phyloP scores from a whole-genome alignment of 2,888 invertebrate genomes.

The Pammene fasciana region DNA sequence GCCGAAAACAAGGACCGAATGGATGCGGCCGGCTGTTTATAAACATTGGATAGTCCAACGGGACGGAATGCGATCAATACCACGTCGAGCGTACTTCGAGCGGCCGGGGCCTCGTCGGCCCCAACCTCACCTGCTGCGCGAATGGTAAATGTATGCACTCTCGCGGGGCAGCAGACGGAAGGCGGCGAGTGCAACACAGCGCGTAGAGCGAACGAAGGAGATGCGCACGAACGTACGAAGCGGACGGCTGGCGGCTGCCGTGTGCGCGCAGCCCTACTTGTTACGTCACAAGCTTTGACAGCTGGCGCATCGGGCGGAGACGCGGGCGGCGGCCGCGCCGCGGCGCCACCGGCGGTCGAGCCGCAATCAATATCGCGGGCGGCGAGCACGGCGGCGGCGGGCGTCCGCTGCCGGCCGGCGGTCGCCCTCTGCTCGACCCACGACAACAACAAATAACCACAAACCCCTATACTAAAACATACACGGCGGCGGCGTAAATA shows the following conservation, averaged over 20 bases:
- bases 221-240: constrained; percentile 64
- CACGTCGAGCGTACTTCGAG: constrained; percentile 58
- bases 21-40: constrained; percentile 79
- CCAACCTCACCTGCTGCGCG: constrained; percentile 68
- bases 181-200: constrained; percentile 54
- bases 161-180: constrained; percentile 58
- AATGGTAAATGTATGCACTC: constrained; percentile 56
- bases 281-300: constrained; percentile 76
- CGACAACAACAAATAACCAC: constrained; percentile 3
- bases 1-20: constrained; percentile 71
- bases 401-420: constrained; percentile 13
- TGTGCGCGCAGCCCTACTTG: constrained; percentile 69
- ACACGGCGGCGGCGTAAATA: background rate
- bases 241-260: constrained; percentile 70
- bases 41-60: constrained; percentile 73
- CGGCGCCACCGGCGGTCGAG: constrained; percentile 61
- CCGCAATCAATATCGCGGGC: constrained; percentile 54
- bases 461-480: background rate
- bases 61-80: constrained; percentile 71
- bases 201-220: constrained; percentile 48
- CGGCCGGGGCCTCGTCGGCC: constrained; percentile 66
- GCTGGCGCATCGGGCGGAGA: constrained; percentile 55
- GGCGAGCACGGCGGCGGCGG: constrained; percentile 18
- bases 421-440: constrained; percentile 1
- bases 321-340: constrained; percentile 51